Base-by-base conservation (phyloP, 1,140 invertebrate genomes). In the Rhynchophorus ferrugineus region DNA sequence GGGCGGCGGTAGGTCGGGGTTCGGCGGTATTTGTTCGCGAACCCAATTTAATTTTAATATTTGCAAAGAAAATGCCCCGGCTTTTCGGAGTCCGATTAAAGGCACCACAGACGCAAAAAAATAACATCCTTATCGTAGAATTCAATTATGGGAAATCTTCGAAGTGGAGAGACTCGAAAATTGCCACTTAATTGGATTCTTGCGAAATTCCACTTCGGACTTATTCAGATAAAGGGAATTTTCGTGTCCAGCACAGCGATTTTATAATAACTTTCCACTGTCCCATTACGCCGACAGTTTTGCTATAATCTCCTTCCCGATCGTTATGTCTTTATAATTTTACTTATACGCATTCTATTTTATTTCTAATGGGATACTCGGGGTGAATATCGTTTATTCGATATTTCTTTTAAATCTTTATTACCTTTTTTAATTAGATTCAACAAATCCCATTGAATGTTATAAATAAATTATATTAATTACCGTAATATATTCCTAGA, bases 101-200 rank as follows among this genome's bases (percentile, higher is more conserved):
- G 48, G 38, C n/a, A 37, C 17, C 46, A 36, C 16, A 36, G 34
- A 42, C 44, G 17, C 22, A 34, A 53, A 44, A 50, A 50, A 56
- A 56, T 56, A 56, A 43, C 46, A 55, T 49, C 43, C 48, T 56
- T 56, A 51, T 55, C 54, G 39, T 49, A 36, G 49, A 59, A 56
- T 56, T 52, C 57, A 59, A 59, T 59, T 59, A 59, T 56, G 50
- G 49, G 44, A 55, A 57, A 59, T 56, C 54, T 53, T 56, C 57
- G 45, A 8, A 33, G 44, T 17, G 29, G 57, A 47, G 43, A 53
- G 41, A 55, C 53, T 11, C 24, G 44, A 45, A 55, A 53, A 59
- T 53, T 56, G 57, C 53, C 45, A 49, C 41, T 56, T 59, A 59
- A 59, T 59, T 59, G 54, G 57, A 56, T 54, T 41, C 57, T 58